These are phyloP conservation scores for Venusia cambrica DNA, from an alignment of 2,888 invertebrate genomes.

Conservation along the genomic window DNA sequence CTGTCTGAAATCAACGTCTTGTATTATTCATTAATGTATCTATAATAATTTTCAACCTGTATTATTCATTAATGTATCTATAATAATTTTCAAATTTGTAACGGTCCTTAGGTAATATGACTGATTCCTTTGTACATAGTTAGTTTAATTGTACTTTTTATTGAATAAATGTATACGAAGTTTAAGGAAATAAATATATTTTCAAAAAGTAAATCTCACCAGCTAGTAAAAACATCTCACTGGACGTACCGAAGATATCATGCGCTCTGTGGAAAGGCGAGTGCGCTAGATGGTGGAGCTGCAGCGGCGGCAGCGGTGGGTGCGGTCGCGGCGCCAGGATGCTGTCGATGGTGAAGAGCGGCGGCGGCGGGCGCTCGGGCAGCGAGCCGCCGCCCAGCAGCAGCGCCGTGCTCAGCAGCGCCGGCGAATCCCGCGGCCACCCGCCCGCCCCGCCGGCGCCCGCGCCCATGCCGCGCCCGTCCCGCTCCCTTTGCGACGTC, in stretches of 20 bases:
- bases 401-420: conserved; percentile 75
- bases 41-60: too few relatives aligned
- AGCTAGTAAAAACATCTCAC: conserved; percentile 34
- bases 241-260: conserved; percentile 89
- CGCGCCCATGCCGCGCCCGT: too few relatives aligned
- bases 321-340: conserved; percentile 88
- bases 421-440: conserved; percentile 69
- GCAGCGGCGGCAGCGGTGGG: conserved; percentile 80
- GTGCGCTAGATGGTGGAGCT: conserved; percentile 82
- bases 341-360: conserved; percentile 92
- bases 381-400: conserved; percentile 68
- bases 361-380: conserved; percentile 75
- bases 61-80: too few relatives aligned
- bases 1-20: too few relatives aligned
- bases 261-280: conserved; percentile 85
- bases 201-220: conserved; percentile 27
- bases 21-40: too few relatives aligned
- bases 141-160: too few relatives aligned
- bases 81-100: too few relatives aligned
- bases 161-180: too few relatives aligned
- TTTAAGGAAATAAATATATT: too few relatives aligned
- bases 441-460: conserved; percentile 64
- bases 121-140: too few relatives aligned
- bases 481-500: conserved; percentile 53
- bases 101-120: too few relatives aligned